These are phyloP conservation scores for Cephus rjabovi DNA, from an alignment of 2,888 invertebrate genomes.

Conservation along the genomic window DNA sequence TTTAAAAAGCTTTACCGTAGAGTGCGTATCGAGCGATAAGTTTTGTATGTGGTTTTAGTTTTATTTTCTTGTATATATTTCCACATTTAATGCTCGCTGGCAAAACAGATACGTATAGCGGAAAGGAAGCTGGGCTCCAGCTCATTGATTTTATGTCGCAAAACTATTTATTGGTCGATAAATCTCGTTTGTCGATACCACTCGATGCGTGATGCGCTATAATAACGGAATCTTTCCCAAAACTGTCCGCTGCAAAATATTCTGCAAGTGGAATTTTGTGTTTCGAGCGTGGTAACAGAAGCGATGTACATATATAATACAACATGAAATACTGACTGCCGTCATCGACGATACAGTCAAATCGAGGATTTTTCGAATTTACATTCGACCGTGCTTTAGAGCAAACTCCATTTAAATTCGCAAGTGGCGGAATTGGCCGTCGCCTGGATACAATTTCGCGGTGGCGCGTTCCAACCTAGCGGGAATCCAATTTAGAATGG, in stretches of 20 bases:
- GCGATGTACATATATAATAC: slow-evolving; percentile 38
- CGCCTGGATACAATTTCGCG: slow-evolving; percentile 59
- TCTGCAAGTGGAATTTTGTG: slow-evolving; percentile 31
- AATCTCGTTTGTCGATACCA: slow-evolving; percentile 62
- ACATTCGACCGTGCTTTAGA: slow-evolving; percentile 52
- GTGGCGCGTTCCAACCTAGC: slow-evolving; percentile 42
- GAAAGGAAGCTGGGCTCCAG: slow-evolving; percentile 53
- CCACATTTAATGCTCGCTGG: slow-evolving; percentile 41
- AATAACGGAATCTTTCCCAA: slow-evolving; percentile 58
- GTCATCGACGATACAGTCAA: neutral
- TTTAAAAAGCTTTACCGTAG: neutral
- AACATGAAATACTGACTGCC: slow-evolving; percentile 42
- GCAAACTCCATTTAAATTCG: slow-evolving; percentile 57
- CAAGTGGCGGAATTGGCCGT: slow-evolving; percentile 49
- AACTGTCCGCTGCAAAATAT: slow-evolving; percentile 42
- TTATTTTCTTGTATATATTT: slow-evolving; percentile 13
- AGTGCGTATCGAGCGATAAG: neutral
- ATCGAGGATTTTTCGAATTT: slow-evolving; percentile 47
- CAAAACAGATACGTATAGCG: slow-evolving; percentile 43
- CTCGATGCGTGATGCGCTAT: slow-evolving; percentile 60
- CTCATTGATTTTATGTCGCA: slow-evolving; percentile 61
- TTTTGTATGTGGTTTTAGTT: neutral
- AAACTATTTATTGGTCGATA: slow-evolving; percentile 61
- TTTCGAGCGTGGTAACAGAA: slow-evolving; percentile 47
- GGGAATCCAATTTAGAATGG: slow-evolving; percentile 56